Evolutionary conservation across 2,797 vertebrate species (phyloP).

Genomic region (Chelon labrosus): DNA sequence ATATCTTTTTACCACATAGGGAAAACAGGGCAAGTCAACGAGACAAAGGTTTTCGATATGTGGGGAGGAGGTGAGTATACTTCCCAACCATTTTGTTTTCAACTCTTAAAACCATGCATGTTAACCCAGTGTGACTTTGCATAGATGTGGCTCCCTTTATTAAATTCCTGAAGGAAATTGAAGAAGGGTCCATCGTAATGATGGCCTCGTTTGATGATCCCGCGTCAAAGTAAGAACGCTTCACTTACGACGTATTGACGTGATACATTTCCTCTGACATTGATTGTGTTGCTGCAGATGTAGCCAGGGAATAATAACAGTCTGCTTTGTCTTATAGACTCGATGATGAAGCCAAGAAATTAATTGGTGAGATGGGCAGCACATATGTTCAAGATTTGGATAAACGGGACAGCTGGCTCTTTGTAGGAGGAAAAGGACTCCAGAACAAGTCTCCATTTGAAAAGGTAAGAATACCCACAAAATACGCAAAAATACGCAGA

Average conservation of each 20-base stretch:
- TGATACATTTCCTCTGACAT: background rate
- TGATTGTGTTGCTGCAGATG: background rate
- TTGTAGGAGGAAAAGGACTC: slow-evolving; percentile 97
- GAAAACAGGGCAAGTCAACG: slow-evolving; percentile 87
- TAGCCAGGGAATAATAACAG: background rate
- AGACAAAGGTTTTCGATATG: slow-evolving; percentile 91
- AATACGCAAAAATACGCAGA: too few relatives aligned
- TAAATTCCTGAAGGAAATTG: slow-evolving; percentile 90
- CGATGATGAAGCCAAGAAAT: slow-evolving; percentile 86
- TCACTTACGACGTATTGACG: too few relatives aligned
- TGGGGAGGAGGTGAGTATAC: slow-evolving; percentile 92
- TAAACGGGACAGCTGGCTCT: slow-evolving; percentile 98
- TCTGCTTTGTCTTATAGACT: slow-evolving; percentile 58
- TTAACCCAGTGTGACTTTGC: slow-evolving; percentile 9
- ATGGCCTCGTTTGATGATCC: slow-evolving; percentile 97
- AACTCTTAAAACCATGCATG: background rate
- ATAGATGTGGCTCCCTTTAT: slow-evolving; percentile 92
- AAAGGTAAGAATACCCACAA: slow-evolving; percentile 85
- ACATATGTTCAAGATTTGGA: slow-evolving; percentile 85
- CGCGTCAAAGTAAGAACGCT: slow-evolving; percentile 90
- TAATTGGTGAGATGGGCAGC: slow-evolving; percentile 93
- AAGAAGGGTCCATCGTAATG: slow-evolving; percentile 92
- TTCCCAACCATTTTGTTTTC: background rate
- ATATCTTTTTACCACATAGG: slow-evolving; percentile 77
- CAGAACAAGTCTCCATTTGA: slow-evolving; percentile 99